Conservation (phyloP, 2,797 vertebrate genomes). For the Chromobotia macracanthus region DNA sequence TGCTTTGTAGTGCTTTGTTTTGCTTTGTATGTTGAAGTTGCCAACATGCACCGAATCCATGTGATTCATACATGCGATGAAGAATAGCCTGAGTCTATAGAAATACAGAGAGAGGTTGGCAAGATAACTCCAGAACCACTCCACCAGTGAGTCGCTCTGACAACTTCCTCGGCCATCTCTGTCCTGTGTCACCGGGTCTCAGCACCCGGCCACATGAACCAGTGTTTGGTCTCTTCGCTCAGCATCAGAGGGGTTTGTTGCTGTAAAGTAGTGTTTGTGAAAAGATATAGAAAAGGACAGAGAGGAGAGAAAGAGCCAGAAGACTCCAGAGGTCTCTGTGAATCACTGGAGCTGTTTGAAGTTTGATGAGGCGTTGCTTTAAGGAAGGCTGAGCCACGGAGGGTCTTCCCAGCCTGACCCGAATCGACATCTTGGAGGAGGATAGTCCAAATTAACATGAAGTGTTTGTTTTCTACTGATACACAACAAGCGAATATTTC, state of each 20-base stretch:
- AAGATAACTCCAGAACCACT: constrained; percentile 42
- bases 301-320: constrained; percentile 15
- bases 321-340: constrained; percentile 45
- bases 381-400: constrained; percentile 32
- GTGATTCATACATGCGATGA: constrained; percentile 36
- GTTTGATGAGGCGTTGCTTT: constrained; percentile 37
- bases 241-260: constrained; percentile 1
- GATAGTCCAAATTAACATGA: constrained; percentile 11
- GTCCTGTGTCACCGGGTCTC: constrained; percentile 33
- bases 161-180: constrained; percentile 44
- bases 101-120: constrained; percentile 25
- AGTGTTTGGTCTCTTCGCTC: constrained; percentile 6
- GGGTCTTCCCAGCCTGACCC: constrained; percentile 31
- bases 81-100: constrained; percentile 25
- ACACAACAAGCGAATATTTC: constrained; percentile 21
- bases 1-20: no score
- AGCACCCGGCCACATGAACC: constrained; percentile 4
- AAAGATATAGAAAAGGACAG: constrained; percentile 40
- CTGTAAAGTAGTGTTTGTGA: neutral
- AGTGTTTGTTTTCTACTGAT: constrained; percentile 45
- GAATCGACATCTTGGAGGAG: constrained; percentile 37
- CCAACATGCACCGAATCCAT: neutral
- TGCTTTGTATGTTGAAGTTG: neutral
- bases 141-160: constrained; percentile 39
- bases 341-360: constrained; percentile 51